These are phyloP conservation scores for Dicroscelio sp. DNA, from an alignment of 2,888 invertebrate species.

Conservation along the genomic window DNA sequence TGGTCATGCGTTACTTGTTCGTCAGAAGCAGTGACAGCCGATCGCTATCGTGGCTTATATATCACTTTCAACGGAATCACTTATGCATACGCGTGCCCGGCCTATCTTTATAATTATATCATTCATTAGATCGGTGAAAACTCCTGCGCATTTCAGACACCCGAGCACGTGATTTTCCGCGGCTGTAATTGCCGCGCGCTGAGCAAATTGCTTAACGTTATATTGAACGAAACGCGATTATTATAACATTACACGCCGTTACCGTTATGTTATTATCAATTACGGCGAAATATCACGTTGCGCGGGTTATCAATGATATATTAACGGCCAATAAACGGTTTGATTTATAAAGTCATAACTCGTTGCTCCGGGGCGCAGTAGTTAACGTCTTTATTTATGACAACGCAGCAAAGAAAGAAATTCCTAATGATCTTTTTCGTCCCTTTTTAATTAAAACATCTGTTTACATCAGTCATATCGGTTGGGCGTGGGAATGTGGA, in stretches of 20 bases:
- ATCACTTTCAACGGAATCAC: constrained; percentile 75
- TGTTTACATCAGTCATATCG: too few relatives aligned
- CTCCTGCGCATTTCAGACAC: constrained; percentile 57
- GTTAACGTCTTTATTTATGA: constrained; percentile 54
- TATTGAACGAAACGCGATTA: constrained; percentile 61
- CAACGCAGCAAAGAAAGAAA: not conserved
- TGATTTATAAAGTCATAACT: constrained; percentile 55
- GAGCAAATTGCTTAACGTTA: constrained; percentile 60
- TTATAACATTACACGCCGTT: constrained; percentile 47
- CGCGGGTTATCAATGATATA: constrained; percentile 63
- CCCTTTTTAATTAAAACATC: constrained; percentile 3
- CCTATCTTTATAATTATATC: constrained; percentile 74
- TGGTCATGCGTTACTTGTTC: constrained; percentile 53
- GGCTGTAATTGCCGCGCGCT: constrained; percentile 57
- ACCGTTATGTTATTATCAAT: constrained; percentile 61
- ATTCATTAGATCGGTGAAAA: constrained; percentile 76
- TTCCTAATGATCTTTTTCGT: not conserved
- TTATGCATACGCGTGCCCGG: constrained; percentile 67
- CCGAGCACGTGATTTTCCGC: constrained; percentile 55
- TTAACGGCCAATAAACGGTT: constrained; percentile 55
- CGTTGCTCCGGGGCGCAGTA: not conserved
- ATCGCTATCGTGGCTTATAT: constrained; percentile 50
- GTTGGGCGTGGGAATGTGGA: too few relatives aligned
- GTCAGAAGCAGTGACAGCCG: constrained; percentile 56
- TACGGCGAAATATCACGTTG: constrained; percentile 56